Evolutionary conservation across 2,113 vertebrate genomes (phyloP).

Genomic region (Notothenia rossii): DNA sequence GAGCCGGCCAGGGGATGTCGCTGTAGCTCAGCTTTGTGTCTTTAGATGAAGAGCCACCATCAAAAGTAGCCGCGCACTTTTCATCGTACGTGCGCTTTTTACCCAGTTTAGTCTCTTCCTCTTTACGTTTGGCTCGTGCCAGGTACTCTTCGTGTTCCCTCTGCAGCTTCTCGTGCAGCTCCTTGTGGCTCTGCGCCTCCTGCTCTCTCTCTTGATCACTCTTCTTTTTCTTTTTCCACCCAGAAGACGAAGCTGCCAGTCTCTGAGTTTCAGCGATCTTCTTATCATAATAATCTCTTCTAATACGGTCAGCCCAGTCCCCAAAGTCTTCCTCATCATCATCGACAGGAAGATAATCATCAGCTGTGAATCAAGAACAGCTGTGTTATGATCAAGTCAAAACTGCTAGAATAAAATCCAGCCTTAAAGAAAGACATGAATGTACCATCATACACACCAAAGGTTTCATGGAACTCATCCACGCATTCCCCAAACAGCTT

Average conservation of each 20-base stretch:
- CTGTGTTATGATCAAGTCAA: background rate
- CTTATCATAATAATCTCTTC: slow-evolving; percentile 84
- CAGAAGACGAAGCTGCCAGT: slow-evolving; percentile 36
- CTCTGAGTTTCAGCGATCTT: slow-evolving; percentile 69
- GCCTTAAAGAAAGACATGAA: background rate
- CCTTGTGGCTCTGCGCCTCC: slow-evolving; percentile 47
- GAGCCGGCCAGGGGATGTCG: slow-evolving; percentile 90
- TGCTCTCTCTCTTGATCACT: slow-evolving; percentile 60
- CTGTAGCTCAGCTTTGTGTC: slow-evolving; percentile 79
- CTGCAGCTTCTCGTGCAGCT: slow-evolving; percentile 72
- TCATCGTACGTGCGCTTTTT: slow-evolving; percentile 79
- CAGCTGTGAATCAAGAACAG: slow-evolving; percentile 61
- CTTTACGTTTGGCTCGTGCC: slow-evolving; percentile 77
- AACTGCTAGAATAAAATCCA: background rate
- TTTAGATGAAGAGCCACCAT: background rate
- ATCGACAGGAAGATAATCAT: slow-evolving; percentile 77
- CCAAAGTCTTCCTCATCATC: slow-evolving; percentile 87
- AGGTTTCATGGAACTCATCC: slow-evolving; percentile 87
- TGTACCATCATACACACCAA: slow-evolving; percentile 87
- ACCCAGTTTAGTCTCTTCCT: slow-evolving; percentile 76
- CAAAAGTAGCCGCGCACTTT: slow-evolving; percentile 70
- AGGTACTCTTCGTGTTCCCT: slow-evolving; percentile 83
- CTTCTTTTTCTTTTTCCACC: slow-evolving; percentile 45
- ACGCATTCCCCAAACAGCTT: slow-evolving; percentile 89
- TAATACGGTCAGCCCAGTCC: slow-evolving; percentile 88